Conservation (phyloP, 2,797 vertebrate species). For the Cyclopterus lumpus region DNA sequence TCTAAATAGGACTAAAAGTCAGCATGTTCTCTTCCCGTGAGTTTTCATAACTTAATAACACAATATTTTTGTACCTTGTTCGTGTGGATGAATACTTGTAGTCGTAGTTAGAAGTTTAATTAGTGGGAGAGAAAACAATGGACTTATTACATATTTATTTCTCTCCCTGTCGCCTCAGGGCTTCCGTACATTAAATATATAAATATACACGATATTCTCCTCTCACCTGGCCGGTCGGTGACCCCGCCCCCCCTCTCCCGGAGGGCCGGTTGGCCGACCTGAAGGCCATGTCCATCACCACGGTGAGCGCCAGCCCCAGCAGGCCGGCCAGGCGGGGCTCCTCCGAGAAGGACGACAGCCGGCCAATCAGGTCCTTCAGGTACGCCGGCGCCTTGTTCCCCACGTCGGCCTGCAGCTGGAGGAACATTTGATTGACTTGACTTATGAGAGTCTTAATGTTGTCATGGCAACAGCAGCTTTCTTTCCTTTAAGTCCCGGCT, state of each 20-base stretch:
- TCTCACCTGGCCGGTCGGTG: conserved; percentile 64
- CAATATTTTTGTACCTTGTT: not conserved
- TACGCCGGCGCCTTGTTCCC: conserved; percentile 71
- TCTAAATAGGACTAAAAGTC: too few relatives aligned
- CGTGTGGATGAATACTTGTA: too few relatives aligned
- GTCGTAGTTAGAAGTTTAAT: too few relatives aligned
- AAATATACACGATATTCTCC: not conserved
- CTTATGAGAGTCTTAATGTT: too few relatives aligned
- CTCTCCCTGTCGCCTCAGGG: not conserved
- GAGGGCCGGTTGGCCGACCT: conserved; percentile 47
- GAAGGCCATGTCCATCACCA: conserved; percentile 78
- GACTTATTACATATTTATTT: not conserved
- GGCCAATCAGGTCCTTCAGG: conserved; percentile 78
- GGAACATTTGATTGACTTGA: too few relatives aligned
- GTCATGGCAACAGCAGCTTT: too few relatives aligned
- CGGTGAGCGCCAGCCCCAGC: conserved; percentile 72
- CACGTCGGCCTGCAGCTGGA: conserved; percentile 70
- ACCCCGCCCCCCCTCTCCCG: conserved; percentile 49
- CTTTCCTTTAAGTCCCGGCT: too few relatives aligned
- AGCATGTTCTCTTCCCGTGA: too few relatives aligned
- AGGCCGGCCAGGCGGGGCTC: conserved; percentile 76
- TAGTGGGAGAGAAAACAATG: not conserved
- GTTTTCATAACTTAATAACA: not conserved
- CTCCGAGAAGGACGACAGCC: conserved; percentile 73
- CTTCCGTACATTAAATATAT: not conserved